phyloP scores from a whole-genome alignment of 2,797 vertebrate genomes.

The Glossophaga mutica region DNA sequence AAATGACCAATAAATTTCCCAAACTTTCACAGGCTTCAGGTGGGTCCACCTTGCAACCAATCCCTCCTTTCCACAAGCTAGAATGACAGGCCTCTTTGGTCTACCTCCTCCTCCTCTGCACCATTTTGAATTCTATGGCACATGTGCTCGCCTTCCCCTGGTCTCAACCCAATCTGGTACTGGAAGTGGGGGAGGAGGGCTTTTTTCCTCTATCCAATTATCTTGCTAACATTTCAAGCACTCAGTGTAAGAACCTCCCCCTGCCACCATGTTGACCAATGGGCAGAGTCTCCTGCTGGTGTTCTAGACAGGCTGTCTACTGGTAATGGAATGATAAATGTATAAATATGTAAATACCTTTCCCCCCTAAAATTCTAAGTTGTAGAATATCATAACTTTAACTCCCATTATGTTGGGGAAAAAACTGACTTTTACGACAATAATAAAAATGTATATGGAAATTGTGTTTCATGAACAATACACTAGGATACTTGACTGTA shows the following conservation, averaged over 20 bases:
- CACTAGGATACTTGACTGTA: neutral
- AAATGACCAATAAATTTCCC: neutral
- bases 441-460: neutral
- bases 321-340: neutral
- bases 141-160: neutral
- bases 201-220: neutral
- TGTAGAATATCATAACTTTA: neutral
- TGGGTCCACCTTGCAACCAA: neutral
- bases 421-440: neutral
- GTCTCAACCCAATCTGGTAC: too few relatives aligned
- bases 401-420: neutral
- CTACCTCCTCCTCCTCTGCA: neutral
- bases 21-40: neutral
- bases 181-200: neutral
- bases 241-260: neutral
- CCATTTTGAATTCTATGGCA: neutral
- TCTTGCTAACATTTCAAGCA: neutral
- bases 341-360: neutral
- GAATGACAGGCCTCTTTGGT: neutral
- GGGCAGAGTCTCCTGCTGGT: too few relatives aligned
- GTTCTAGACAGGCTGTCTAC: neutral
- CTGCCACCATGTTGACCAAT: neutral
- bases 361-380: neutral
- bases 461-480: neutral
- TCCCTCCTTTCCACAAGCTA: neutral